These are phyloP conservation scores for Neogobius melanostomus DNA, from an alignment of 2,113 vertebrate genomes.

Conservation along the genomic window DNA sequence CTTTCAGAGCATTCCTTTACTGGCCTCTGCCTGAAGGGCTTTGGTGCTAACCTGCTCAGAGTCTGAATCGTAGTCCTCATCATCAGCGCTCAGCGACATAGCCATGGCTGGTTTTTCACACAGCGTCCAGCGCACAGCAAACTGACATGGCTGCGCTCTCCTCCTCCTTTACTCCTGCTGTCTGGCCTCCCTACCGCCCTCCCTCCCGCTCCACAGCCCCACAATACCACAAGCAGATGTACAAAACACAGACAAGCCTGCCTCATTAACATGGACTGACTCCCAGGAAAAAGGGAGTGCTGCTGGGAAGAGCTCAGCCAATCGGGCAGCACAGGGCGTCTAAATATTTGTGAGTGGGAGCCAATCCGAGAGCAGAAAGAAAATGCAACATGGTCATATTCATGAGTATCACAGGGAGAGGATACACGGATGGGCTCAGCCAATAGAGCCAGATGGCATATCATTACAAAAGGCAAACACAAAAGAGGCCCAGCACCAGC, in stretches of 20 bases:
- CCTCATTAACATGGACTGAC: conserved; percentile 70
- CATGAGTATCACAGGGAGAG: conserved; percentile 64
- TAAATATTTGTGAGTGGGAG: conserved; percentile 35
- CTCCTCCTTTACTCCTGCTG: conserved; percentile 70
- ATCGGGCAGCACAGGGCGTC: conserved; percentile 45
- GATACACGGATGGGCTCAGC: conserved; percentile 73
- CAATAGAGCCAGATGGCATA: conserved; percentile 75
- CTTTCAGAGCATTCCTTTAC: conserved; percentile 57
- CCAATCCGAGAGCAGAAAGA: conserved; percentile 52
- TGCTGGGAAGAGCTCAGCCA: conserved; percentile 39
- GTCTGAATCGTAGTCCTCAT: conserved; percentile 92
- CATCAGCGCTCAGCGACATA: conserved; percentile 90
- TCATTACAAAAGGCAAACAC: conserved; percentile 74
- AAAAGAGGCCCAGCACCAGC: conserved; percentile 59
- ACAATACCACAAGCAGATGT: conserved; percentile 78
- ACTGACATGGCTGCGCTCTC: conserved; percentile 86
- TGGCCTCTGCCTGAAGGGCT: conserved; percentile 52
- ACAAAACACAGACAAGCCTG: conserved; percentile 71
- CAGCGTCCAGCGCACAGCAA: conserved; percentile 78
- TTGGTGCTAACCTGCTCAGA: conserved; percentile 84
- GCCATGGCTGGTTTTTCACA: conserved; percentile 86
- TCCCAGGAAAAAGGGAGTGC: conserved; percentile 40
- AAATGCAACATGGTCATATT: conserved; percentile 58
- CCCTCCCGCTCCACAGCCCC: conserved; percentile 71
- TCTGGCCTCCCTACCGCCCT: conserved; percentile 66